Evolutionary conservation across 2,113 vertebrate genomes (phyloP).

Genomic region (Platanista minor): DNA sequence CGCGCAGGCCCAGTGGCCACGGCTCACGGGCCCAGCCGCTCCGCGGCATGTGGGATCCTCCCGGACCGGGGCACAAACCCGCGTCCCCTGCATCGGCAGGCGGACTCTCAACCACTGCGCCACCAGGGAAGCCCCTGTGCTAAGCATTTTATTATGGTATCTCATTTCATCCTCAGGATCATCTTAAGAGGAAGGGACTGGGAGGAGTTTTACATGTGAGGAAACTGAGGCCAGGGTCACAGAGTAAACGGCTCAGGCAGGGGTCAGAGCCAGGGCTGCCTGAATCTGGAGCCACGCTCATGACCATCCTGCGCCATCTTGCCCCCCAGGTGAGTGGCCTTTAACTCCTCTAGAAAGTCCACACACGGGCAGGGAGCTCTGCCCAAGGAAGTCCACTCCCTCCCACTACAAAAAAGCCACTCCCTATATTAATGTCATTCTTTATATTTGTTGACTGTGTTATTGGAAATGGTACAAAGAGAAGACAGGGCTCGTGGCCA

Average conservation of each 20-base stretch:
- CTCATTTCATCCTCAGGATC: neutral
- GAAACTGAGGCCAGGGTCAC: neutral
- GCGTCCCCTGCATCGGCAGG: too few relatives aligned
- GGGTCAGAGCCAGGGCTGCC: neutral
- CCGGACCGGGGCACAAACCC: too few relatives aligned
- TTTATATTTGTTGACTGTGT: neutral
- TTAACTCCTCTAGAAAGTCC: neutral
- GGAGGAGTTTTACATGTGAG: neutral
- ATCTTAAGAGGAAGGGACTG: neutral
- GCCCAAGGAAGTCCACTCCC: neutral
- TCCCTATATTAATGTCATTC: neutral
- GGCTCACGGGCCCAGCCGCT: too few relatives aligned
- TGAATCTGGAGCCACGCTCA: neutral
- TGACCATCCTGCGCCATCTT: neutral
- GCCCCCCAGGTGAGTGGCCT: neutral
- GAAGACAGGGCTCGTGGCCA: neutral
- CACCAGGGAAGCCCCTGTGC: too few relatives aligned
- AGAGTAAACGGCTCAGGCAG: neutral
- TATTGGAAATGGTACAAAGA: neutral
- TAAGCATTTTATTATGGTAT: neutral
- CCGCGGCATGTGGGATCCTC: too few relatives aligned
- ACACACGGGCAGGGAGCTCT: neutral
- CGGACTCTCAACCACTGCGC: too few relatives aligned
- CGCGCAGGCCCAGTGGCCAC: too few relatives aligned
- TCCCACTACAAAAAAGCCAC: neutral